Evolutionary conservation across 2,797 vertebrate genomes (phyloP), one percentile per base, ranked within the genome.

Genomic region (Hozukius guyotensis): DNA sequence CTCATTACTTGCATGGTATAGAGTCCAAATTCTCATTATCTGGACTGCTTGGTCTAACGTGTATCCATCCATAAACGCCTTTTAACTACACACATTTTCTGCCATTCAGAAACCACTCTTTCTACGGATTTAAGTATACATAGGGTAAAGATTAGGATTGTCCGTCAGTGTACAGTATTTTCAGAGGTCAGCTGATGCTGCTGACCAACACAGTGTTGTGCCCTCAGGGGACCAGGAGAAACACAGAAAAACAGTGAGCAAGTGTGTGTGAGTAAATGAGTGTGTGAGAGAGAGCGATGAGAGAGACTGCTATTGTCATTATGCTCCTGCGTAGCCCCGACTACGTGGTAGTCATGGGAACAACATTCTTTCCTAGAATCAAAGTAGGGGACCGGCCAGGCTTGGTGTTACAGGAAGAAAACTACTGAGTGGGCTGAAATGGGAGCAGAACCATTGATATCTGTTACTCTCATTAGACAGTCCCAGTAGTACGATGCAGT

Each of bases 341-440:
- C 73, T 69, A 74, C 72, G 36, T 78, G 79, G 89, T 88, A 2
- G 84, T 74, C 88, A 90, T 86, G 86, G 89, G 32, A 89, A 87
- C 89, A 78, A 49, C 87, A 92, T 93, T 93, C 88, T 84, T 92
- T 90, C 87, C 84, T 77, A 49, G 46, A 55, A 77, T 68, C 87
- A 74, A 78, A 81, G 85, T 77, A 16, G 59, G 81, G 72, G 73
- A 76, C n/a, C 63, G 67, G 82, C 55, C 65, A 63, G 59, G 24
- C 69, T 61, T 2, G 42, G 49, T 65, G 29, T 80, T 49, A 77
- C 36, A 69, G 86, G 86, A 81, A 82, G 72, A 67, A 62, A 63
- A 75, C 10, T 55, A 65, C 66, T 66, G 34, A 81, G 71, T 71
- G 64, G 46, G 66, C 79, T 66, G 77, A 80, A 78, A 68, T 13